A percentile compares a stretch with the other conserved stretches of the same genome.
These are phyloP conservation scores for Cyprinodon brontotheroides DNA, from an alignment of 2,113 vertebrate species.

Conservation along the genomic window DNA sequence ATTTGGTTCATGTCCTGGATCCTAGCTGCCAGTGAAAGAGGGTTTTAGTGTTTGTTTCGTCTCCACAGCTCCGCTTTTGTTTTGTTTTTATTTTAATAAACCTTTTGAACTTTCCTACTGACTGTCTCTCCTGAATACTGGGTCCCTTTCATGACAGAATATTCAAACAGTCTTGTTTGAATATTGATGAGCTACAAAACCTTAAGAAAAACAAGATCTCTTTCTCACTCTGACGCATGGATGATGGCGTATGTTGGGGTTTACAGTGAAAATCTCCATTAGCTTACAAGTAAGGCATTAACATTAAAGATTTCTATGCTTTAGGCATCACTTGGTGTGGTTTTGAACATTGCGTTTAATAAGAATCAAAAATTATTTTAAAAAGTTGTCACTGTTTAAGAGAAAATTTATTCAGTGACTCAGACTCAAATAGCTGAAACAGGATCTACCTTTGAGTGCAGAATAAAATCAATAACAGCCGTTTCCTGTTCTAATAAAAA, in stretches of 20 bases:
- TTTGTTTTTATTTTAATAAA: too few relatives aligned
- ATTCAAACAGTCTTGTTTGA: background rate
- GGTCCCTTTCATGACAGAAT: background rate
- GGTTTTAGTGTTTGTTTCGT: too few relatives aligned
- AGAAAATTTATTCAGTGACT: background rate
- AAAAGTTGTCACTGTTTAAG: background rate
- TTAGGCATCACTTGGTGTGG: background rate
- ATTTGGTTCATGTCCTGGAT: too few relatives aligned
- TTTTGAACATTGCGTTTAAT: background rate
- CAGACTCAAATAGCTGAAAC: background rate
- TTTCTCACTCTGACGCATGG: background rate
- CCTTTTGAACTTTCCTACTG: too few relatives aligned
- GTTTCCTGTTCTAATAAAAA: conserved; percentile 18
- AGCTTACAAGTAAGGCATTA: background rate
- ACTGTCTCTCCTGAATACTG: too few relatives aligned
- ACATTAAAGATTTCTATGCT: conserved; percentile 10
- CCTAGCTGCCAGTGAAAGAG: too few relatives aligned
- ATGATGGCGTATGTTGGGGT: background rate
- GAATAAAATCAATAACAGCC: conserved; percentile 1
- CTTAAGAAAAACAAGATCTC: background rate
- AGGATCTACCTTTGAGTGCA: background rate
- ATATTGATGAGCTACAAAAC: background rate
- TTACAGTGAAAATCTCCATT: background rate
- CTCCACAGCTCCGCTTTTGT: too few relatives aligned
- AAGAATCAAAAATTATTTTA: background rate